Percentiles rank a stretch among this genome's conserved stretches.
Conservation (phyloP, 1,140 invertebrate genomes). For the Andricus grossulariae region DNA sequence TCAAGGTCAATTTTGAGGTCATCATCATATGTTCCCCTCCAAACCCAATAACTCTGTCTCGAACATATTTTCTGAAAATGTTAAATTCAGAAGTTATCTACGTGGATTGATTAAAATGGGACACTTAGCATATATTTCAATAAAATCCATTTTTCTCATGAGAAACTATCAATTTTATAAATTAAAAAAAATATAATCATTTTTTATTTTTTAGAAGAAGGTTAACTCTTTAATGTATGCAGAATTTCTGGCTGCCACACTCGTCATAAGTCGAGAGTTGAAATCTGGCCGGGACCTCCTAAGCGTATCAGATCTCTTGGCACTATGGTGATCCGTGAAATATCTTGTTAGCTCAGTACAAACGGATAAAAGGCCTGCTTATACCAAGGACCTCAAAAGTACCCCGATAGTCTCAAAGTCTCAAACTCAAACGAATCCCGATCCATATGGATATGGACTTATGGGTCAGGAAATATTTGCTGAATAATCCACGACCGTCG, state of each 20-base stretch:
- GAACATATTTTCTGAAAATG: too few species aligned
- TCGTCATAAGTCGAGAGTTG: slow-evolving; percentile 55
- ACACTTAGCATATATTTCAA: too few species aligned
- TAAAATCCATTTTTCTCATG: too few species aligned
- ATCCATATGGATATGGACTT: slow-evolving; percentile 23
- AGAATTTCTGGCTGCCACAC: slow-evolving; percentile 59
- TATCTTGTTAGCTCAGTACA: slow-evolving; percentile 71
- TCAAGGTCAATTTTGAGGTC: too few species aligned
- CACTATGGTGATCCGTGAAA: slow-evolving; percentile 71
- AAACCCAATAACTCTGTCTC: too few species aligned
- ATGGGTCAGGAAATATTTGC: slow-evolving; percentile 20
- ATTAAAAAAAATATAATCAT: too few species aligned
- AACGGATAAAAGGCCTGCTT: slow-evolving; percentile 60
- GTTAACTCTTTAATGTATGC: slow-evolving; percentile 73
- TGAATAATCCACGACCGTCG: slow-evolving; percentile 5
- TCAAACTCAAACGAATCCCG: too few species aligned
- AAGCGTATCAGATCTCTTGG: slow-evolving; percentile 66
- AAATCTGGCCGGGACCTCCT: slow-evolving; percentile 63
- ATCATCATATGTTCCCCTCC: too few species aligned
- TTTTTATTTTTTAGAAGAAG: too few species aligned
- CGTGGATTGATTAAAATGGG: too few species aligned
- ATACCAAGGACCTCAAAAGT: slow-evolving; percentile 49
- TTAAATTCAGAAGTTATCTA: too few species aligned
- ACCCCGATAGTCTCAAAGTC: slow-evolving; percentile 33
- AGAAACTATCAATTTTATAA: too few species aligned